phyloP scores from a whole-genome alignment of 2,113 vertebrate species.

The Oenanthe melanoleuca region DNA sequence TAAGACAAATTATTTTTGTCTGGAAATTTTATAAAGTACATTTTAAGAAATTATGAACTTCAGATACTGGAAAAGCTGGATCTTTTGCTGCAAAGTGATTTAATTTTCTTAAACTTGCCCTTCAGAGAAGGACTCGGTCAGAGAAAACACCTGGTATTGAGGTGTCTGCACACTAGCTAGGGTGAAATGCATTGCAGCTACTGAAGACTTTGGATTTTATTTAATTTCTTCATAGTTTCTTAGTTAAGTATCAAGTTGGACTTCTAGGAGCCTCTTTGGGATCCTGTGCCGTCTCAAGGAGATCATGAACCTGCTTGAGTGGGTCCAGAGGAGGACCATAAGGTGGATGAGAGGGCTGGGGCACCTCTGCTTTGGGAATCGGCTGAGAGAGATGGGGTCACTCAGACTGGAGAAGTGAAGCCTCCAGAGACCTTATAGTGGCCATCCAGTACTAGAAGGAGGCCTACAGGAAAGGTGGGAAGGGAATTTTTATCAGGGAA shows the following conservation, averaged over 20 bases:
- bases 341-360: background rate
- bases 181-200: background rate
- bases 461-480: background rate
- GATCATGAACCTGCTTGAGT: background rate
- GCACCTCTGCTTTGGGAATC: background rate
- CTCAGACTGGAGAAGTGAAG: background rate
- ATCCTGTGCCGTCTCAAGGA: background rate
- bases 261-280: background rate
- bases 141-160: background rate
- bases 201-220: background rate
- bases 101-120: background rate
- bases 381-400: background rate
- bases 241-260: background rate
- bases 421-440: rapidly evolving
- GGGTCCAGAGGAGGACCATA: background rate
- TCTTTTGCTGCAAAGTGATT: background rate
- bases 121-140: background rate
- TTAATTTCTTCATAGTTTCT: background rate
- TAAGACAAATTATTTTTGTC: background rate
- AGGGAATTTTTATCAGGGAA: rapidly evolving
- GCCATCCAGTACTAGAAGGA: background rate
- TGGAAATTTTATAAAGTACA: background rate
- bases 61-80: background rate
- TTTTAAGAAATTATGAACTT: background rate
- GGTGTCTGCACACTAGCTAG: background rate